Evolutionary conservation across 2,113 vertebrate genomes (phyloP).

Genomic region (Blennius ocellaris): DNA sequence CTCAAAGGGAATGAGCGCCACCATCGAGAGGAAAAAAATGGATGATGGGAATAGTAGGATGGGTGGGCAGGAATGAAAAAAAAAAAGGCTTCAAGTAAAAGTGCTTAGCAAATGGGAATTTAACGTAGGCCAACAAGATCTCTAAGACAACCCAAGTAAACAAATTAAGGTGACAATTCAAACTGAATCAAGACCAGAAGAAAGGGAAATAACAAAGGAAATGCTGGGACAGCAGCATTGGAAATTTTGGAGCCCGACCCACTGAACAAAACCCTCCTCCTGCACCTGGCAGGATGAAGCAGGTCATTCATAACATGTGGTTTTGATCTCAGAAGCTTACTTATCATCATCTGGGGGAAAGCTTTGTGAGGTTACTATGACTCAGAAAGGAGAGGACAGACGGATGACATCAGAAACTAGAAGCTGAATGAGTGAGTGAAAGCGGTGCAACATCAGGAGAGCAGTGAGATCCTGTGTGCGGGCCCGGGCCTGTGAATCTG

Average conservation of each 20-base stretch:
- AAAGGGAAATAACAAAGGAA: not conserved
- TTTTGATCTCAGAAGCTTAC: no score
- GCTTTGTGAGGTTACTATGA: no score
- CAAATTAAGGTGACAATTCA: not conserved
- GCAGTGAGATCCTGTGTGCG: constrained; percentile 13
- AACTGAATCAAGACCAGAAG: constrained; percentile 7
- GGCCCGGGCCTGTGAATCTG: constrained; percentile 69
- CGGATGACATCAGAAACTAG: not conserved
- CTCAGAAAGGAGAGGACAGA: not conserved
- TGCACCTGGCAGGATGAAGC: constrained; percentile 31
- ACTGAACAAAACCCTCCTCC: constrained; percentile 5
- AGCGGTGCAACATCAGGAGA: not conserved
- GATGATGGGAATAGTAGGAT: not conserved
- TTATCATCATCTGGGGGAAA: no score
- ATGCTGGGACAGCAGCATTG: not conserved
- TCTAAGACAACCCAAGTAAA: not conserved
- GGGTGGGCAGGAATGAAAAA: constrained; percentile 32
- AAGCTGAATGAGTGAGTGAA: constrained; percentile 17
- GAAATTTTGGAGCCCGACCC: no score
- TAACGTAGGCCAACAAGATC: not conserved
- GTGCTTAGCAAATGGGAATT: constrained; percentile 20
- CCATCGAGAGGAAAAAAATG: not conserved
- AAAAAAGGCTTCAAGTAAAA: constrained; percentile 30
- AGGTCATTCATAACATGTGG: not conserved
- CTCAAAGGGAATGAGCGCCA: not conserved